Conservation (phyloP, 2,888 invertebrate genomes). For the Epirrita christyi region DNA sequence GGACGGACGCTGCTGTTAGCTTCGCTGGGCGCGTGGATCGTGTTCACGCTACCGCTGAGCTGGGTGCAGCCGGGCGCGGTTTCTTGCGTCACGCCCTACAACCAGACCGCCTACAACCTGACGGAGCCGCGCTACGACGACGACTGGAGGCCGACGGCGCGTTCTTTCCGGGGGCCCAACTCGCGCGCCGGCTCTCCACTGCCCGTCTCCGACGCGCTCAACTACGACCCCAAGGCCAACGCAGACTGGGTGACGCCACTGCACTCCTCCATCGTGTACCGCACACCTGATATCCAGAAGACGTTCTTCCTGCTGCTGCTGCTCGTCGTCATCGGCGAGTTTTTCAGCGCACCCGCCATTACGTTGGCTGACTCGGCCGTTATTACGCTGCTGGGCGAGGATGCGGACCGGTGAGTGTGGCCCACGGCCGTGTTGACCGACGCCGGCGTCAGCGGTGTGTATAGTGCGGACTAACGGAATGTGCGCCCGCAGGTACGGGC, state of each 20-base stretch:
- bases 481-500: conserved; percentile 88
- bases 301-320: conserved; percentile 97
- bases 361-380: conserved; percentile 97
- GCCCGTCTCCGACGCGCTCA: conserved; percentile 89
- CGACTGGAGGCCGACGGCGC: conserved; percentile 53
- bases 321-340: conserved; percentile 97
- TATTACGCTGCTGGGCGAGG: conserved; percentile 94
- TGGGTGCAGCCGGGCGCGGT: conserved; percentile 97
- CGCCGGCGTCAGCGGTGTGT: neutral
- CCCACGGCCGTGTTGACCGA: neutral
- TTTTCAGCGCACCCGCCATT: conserved; percentile 98
- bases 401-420: conserved; percentile 87
- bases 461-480: neutral
- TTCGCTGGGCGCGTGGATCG: conserved; percentile 97
- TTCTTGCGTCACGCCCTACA: conserved; percentile 89
- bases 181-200: conserved; percentile 86
- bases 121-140: conserved; percentile 84
- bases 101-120: conserved; percentile 85
- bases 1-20: conserved; percentile 95
- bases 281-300: conserved; percentile 94
- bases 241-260: conserved; percentile 94
- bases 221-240: conserved; percentile 89
- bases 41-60: conserved; percentile 97
- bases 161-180: conserved; percentile 59
- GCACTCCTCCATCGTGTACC: conserved; percentile 97